Evolutionary conservation across 1,140 invertebrate species (phyloP).

Genomic region (Drosophila mauritiana): DNA sequence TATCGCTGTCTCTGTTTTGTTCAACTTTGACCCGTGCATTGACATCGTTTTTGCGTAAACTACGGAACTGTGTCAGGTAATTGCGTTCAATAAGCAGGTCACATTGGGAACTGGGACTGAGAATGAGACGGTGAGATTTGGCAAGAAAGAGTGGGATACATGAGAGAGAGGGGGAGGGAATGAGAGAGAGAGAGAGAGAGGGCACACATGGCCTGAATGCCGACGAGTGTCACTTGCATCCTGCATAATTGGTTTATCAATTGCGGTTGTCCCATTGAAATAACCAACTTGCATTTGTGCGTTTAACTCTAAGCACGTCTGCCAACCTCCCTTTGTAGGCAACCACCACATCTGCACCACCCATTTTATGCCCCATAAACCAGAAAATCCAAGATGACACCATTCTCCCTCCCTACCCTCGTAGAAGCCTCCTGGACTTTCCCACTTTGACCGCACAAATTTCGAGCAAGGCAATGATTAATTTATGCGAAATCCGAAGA

Average conservation of each 20-base stretch:
- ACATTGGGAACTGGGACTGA: constrained; percentile 26
- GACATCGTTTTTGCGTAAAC: constrained; percentile 69
- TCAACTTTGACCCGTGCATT: constrained; percentile 71
- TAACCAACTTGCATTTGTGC: constrained; percentile 20
- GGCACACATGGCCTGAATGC: constrained; percentile 26
- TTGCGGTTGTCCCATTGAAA: constrained; percentile 42
- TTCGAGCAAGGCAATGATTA: constrained; percentile 49
- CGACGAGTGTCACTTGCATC: constrained; percentile 64
- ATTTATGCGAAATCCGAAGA: constrained; percentile 71
- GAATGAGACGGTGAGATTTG: constrained; percentile 1
- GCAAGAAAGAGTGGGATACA: background rate
- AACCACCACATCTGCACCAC: background rate
- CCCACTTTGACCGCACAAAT: constrained; percentile 39
- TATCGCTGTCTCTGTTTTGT: constrained; percentile 6
- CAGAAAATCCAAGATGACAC: constrained; percentile 6
- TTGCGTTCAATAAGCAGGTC: constrained; percentile 82
- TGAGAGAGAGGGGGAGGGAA: background rate
- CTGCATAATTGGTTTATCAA: constrained; percentile 73
- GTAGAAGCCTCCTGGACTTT: background rate
- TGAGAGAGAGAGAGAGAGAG: background rate
- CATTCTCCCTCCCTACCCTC: background rate
- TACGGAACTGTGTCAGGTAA: constrained; percentile 73
- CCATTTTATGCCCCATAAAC: background rate
- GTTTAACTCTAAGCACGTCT: constrained; percentile 29
- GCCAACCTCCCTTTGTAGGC: background rate